Evolutionary conservation across 1,140 invertebrate genomes (phyloP).

Genomic region (Atta texana): DNA sequence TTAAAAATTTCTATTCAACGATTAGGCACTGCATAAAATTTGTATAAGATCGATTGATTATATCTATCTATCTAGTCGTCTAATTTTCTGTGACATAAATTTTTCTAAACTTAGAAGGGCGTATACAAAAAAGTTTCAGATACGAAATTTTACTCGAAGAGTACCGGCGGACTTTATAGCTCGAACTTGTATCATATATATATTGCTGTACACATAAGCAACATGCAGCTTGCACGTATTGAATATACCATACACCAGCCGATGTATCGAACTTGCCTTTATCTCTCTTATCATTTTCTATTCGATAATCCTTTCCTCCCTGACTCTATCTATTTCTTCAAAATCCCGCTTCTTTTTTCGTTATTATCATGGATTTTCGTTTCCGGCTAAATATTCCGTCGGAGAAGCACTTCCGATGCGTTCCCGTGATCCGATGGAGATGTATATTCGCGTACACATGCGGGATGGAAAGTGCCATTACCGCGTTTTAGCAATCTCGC

Average conservation of each 20-base stretch:
- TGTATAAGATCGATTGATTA: constrained; percentile 7
- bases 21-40: background rate
- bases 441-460: background rate
- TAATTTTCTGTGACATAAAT: background rate
- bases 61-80: background rate
- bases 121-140: background rate
- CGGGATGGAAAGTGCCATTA: constrained; percentile 2
- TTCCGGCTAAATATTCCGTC: constrained; percentile 31
- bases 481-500: constrained; percentile 22
- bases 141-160: background rate
- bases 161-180: background rate
- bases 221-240: constrained; percentile 42
- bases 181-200: background rate
- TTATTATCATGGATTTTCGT: constrained; percentile 45
- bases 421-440: constrained; percentile 4
- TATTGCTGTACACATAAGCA: constrained; percentile 2
- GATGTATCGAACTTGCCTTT: constrained; percentile 29
- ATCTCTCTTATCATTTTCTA: background rate
- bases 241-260: constrained; percentile 2
- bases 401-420: background rate
- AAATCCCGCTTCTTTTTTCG: constrained; percentile 33
- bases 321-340: background rate
- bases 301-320: constrained; percentile 6
- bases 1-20: background rate
- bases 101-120: background rate